Base-by-base conservation (phyloP, 2,113 vertebrate genomes). In the Eulacestoma nigropectus region DNA sequence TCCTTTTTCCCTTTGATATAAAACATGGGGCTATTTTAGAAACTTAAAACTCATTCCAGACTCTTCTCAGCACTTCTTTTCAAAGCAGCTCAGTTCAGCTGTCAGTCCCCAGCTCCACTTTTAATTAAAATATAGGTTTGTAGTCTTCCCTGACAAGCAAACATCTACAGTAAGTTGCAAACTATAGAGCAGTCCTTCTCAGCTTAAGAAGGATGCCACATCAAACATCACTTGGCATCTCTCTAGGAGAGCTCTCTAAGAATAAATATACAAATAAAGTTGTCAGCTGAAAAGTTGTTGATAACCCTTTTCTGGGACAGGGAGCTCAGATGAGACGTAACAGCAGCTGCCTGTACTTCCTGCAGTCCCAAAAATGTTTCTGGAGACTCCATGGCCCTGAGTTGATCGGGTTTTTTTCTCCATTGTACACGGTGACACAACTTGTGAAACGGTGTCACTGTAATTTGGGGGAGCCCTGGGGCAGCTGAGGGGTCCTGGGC, bases 1-100 rank as follows among this genome's bases (percentile, higher is more conserved):
- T 97, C 89, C 85, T 29, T 5, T 87, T 95, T 90, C 65, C 84
- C 95, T 95, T 94, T 92, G 93, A 94, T 85, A 89, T 75, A 65
- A 95, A 93, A 72, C 69, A 21, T 15, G 64, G 90, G 75, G 56
- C 93, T 94, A 73, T 94, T 93, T 75, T 56, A 95, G 80, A 91
- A 97, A 94, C 91, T 92, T 75, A 81, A 95, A 96, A 75, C 76
- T 92, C 79, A 44, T 88, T 64, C 64, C 64, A 75, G 49, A 27
- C 76, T 93, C 73, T 79, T 59, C 76, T 84, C 87, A 86, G 90
- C 92, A 42, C 18, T 93, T 94, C 92, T 95, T 92, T 95, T 85
- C 81, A 87, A 95, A 88, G 84, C 87, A 60, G 85, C 83, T 84
- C 79, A n/a, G 82, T 80, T 88, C 60, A 90, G 89, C 93, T 90